Evolutionary conservation across 2,113 vertebrate genomes (phyloP), one percentile per base, ranked within the genome.

Genomic region (Cygnus atratus): DNA sequence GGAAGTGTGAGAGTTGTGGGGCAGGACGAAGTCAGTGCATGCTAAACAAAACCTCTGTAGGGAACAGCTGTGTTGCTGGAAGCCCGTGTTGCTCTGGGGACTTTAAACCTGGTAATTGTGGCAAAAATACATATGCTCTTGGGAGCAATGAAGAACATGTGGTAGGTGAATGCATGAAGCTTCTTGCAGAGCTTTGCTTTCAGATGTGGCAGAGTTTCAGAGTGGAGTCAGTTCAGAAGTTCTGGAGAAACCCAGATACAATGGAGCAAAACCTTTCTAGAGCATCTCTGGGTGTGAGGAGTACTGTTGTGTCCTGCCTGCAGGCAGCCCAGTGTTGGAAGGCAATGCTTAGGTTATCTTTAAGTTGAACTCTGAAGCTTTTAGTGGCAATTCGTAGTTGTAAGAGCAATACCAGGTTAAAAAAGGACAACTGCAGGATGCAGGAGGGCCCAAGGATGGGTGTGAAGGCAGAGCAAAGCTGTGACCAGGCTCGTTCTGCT

Each of bases 381-480:
- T 58, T 52, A 71, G 28, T 29, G 35, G 31, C 58, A 31, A 46
- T 17, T 17, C 4, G 5, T 46, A 19, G 19, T 33, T 0, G 0
- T 25, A 25, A 22, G 54, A 61, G 19, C 39, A 44, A 19, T 41
- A 19, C 3, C 1, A 4, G 3, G 52, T 39, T 52, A 59, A 52
- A n/a, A 48, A 43, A 5, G 1, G 35, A 37, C 14, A 19, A n/a
- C 20, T 41, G 24, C 33, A 41, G n/a, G 41, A 57, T 25, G 9
- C 4, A 0, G 26, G 33, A 1, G 3, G 44, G 52, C 25, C 24
- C 0, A 4, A n/a, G 44, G 22, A 16, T 28, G 6, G 8, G 19
- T 3, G 9, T 29, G 33, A 39, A 61, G 39, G 19, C 70, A 66
- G 52, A 65, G 50, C 33, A 17, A 18, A 35, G n/a, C 20, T 39